These are phyloP conservation scores for Macrotus californicus DNA, from an alignment of 2,113 vertebrate species.

Conservation along the genomic window DNA sequence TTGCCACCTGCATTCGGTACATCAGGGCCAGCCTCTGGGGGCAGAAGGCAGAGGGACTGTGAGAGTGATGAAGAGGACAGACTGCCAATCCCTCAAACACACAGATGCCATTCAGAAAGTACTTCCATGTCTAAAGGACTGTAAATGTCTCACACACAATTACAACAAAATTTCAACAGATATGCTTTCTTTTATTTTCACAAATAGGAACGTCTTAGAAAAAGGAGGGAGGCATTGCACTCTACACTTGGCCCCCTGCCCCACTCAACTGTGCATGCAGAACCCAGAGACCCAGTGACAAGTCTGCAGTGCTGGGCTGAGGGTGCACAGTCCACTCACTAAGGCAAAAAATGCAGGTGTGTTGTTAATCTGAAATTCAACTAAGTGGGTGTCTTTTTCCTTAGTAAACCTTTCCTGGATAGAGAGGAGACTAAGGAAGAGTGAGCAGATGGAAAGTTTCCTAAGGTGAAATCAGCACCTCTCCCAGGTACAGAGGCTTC, in stretches of 20 bases:
- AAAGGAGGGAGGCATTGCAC: rapidly evolving
- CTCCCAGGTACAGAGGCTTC: background rate
- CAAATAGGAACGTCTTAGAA: background rate
- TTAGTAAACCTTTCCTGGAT: background rate
- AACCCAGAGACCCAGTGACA: background rate
- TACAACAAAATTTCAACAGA: background rate
- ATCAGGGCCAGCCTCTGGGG: slow-evolving; percentile 86
- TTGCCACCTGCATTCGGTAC: slow-evolving; percentile 96
- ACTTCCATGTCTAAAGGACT: background rate
- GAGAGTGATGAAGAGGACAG: rapidly evolving
- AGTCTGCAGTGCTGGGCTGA: background rate
- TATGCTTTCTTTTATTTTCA: background rate
- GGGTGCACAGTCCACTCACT: rapidly evolving
- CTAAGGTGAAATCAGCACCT: background rate
- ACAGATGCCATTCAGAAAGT: background rate
- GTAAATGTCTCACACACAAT: background rate
- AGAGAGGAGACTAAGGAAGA: background rate
- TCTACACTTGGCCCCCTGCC: background rate
- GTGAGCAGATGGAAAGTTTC: background rate
- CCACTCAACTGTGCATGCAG: background rate
- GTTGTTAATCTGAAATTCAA: background rate
- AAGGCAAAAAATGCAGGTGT: background rate
- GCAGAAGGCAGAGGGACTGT: background rate
- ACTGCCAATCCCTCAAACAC: rapidly evolving
- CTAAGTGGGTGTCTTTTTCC: rapidly evolving